A percentile compares a stretch with the other conserved stretches of the same genome.
Conservation (phyloP, 2,113 vertebrate species). For the Pardalotus punctatus region DNA sequence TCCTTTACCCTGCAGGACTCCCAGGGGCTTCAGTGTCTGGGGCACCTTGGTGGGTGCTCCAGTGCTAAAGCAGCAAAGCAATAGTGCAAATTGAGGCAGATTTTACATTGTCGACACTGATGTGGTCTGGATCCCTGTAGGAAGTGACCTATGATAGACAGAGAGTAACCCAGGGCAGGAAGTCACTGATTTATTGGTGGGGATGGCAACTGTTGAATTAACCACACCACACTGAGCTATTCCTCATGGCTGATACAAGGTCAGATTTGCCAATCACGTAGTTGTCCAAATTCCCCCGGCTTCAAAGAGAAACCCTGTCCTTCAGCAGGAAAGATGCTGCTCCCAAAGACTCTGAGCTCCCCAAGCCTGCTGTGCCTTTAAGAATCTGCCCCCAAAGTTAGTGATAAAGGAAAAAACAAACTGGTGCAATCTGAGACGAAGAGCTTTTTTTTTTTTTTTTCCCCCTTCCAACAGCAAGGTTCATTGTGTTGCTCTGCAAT, state of each 20-base stretch:
- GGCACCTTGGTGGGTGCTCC: background rate
- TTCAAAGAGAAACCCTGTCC: background rate
- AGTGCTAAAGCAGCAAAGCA: background rate
- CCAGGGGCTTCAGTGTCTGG: background rate
- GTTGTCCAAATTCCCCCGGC: background rate
- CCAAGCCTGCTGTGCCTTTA: background rate
- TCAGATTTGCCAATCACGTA: background rate
- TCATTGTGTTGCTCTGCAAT: background rate
- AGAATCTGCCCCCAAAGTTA: background rate
- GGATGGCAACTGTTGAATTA: background rate
- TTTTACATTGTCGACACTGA: background rate
- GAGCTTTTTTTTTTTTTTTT: no score
- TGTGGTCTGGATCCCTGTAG: background rate
- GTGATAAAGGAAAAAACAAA: background rate
- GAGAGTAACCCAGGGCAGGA: background rate
- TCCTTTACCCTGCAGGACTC: background rate
- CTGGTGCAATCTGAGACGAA: background rate
- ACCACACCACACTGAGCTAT: background rate
- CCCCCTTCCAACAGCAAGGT: background rate
- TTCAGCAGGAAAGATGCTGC: background rate
- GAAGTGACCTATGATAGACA: background rate
- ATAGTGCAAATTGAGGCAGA: background rate
- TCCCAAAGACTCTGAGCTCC: accelerated
- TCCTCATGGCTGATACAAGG: background rate
- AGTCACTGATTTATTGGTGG: background rate